A percentile compares a stretch with the other conserved stretches of the same genome.
phyloP scores from a whole-genome alignment of 2,888 invertebrate genomes.

The Diogma glabrata region DNA sequence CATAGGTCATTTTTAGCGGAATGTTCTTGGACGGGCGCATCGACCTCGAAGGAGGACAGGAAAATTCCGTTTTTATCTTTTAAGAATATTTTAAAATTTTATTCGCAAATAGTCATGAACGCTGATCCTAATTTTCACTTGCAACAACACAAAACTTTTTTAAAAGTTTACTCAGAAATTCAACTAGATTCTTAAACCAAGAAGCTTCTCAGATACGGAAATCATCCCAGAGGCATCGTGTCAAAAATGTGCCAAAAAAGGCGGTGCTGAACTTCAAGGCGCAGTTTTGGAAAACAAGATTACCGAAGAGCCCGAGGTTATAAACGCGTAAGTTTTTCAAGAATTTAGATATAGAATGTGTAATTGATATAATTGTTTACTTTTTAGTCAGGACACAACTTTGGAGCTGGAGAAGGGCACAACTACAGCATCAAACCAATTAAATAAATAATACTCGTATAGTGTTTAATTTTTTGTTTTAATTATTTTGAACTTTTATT shows the following conservation, averaged over 20 bases:
- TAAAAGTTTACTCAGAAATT: not conserved
- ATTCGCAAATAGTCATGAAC: not conserved
- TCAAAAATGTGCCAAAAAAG: too few relatives aligned
- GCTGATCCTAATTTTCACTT: not conserved
- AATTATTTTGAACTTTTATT: constrained; percentile 3
- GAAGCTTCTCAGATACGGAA: not conserved
- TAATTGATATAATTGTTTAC: not conserved
- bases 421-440: constrained; percentile 1
- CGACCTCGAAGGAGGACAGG: not conserved
- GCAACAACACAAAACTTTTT: not conserved
- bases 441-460: not conserved
- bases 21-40: not conserved
- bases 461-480: not conserved
- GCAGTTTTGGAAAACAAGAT: not conserved
- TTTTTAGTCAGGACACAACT: not conserved
- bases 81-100: not conserved
- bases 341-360: not conserved
- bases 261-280: too few relatives aligned
- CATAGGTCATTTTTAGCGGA: not conserved
- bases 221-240: not conserved
- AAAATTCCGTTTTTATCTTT: not conserved
- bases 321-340: not conserved
- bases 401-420: not conserved
- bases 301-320: not conserved
- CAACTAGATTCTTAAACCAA: not conserved